phyloP scores from a whole-genome alignment of 2,797 vertebrate genomes.

The Chrosomus eos region DNA sequence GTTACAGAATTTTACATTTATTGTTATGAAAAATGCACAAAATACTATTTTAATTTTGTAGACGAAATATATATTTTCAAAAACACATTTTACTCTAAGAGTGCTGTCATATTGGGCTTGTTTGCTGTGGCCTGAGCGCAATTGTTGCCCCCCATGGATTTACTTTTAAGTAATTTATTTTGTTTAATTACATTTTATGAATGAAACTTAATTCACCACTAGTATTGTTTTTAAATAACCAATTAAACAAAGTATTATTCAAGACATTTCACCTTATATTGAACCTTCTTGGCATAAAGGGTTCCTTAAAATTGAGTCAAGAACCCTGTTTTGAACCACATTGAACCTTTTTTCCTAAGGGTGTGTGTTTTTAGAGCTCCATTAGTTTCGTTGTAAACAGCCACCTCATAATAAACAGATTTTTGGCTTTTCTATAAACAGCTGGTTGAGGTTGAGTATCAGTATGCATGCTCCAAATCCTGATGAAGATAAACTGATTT shows the following conservation, averaged over 20 bases:
- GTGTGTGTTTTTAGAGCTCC: neutral
- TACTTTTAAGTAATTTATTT: neutral
- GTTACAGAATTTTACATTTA: too few species aligned
- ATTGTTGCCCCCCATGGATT: too few species aligned
- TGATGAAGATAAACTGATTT: slow-evolving; percentile 68
- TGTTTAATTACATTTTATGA: neutral
- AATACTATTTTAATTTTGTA: too few species aligned
- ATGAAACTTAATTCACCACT: neutral
- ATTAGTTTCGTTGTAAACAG: slow-evolving; percentile 14
- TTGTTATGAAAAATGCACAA: too few species aligned
- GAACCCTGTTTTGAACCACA: neutral
- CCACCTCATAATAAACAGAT: slow-evolving; percentile 70
- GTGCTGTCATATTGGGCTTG: too few species aligned
- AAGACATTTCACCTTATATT: neutral
- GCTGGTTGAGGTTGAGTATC: slow-evolving; percentile 64
- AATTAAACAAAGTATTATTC: neutral
- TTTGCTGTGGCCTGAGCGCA: too few species aligned
- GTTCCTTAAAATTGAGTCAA: neutral
- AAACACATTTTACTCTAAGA: too few species aligned
- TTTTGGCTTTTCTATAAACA: slow-evolving; percentile 68
- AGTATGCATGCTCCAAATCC: slow-evolving; percentile 60
- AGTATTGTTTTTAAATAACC: neutral
- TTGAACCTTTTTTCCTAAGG: neutral
- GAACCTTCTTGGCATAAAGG: neutral
- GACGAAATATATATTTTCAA: too few species aligned